A percentile compares a stretch with the other conserved stretches of the same genome.
phyloP scores from a whole-genome alignment of 2,797 vertebrate species.

The Rhinatrema bivittatum region DNA sequence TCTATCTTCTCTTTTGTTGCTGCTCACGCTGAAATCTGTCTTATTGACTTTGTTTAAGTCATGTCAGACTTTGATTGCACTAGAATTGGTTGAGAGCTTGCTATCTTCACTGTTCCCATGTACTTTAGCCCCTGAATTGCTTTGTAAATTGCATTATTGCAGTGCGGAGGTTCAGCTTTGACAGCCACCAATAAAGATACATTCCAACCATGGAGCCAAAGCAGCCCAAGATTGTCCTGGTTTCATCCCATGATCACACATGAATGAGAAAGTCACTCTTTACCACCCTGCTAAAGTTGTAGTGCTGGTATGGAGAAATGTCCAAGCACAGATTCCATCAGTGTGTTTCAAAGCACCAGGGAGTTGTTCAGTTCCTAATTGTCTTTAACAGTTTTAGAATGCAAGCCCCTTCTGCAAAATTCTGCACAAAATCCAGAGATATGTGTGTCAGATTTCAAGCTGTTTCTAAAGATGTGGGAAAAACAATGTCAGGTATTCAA shows the following conservation, averaged over 20 bases:
- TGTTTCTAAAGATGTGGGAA: too few relatives aligned
- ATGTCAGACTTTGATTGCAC: conserved; percentile 57
- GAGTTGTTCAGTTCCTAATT: too few relatives aligned
- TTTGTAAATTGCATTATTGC: conserved; percentile 75
- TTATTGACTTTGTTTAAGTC: conserved; percentile 53
- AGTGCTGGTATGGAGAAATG: neutral
- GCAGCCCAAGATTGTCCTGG: conserved; percentile 24
- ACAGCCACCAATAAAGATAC: conserved; percentile 88
- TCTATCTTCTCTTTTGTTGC: too few relatives aligned
- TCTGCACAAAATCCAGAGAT: too few relatives aligned
- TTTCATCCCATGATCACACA: conserved; percentile 21
- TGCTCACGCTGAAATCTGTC: conserved; percentile 50
- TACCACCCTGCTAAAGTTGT: neutral
- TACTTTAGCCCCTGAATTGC: conserved; percentile 74
- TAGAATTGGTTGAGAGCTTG: conserved; percentile 67
- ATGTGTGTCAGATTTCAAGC: too few relatives aligned
- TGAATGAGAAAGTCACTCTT: conserved; percentile 18
- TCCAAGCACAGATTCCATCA: neutral
- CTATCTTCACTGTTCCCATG: conserved; percentile 79
- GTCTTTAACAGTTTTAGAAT: too few relatives aligned
- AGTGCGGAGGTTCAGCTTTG: conserved; percentile 69
- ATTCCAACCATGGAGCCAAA: conserved; percentile 49
- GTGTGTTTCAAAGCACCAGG: too few relatives aligned
- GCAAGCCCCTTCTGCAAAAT: too few relatives aligned
- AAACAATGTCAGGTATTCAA: too few relatives aligned